phyloP scores from a whole-genome alignment of 2,888 invertebrate species.

The Ecdyonurus torrentis region DNA sequence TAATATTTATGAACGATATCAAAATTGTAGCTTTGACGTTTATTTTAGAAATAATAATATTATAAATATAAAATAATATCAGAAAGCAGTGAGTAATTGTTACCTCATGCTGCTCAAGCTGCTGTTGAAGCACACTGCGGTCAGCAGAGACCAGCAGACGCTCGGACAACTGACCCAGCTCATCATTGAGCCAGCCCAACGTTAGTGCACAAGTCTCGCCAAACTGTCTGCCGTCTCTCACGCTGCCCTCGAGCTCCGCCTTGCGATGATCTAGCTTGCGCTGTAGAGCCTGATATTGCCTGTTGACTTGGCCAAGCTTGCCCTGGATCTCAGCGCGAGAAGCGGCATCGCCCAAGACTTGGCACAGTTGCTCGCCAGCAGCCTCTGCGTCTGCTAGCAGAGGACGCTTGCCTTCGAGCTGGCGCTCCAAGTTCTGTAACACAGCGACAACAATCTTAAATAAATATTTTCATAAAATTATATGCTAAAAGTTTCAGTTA shows the following conservation, averaged over 20 bases:
- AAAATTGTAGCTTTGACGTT: no score
- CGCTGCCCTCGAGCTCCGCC: constrained; percentile 74
- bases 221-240: constrained; percentile 74
- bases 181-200: constrained; percentile 75
- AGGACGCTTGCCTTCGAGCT: constrained; percentile 76
- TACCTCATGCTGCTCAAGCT: constrained; percentile 69
- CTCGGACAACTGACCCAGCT: constrained; percentile 56
- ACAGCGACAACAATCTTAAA: background rate
- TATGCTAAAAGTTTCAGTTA: no score
- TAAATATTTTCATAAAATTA: background rate
- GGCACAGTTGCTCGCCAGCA: constrained; percentile 75
- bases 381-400: constrained; percentile 73
- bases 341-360: constrained; percentile 76
- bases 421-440: constrained; percentile 53
- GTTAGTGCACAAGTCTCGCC: constrained; percentile 77
- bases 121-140: constrained; percentile 61
- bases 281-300: constrained; percentile 75
- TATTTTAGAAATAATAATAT: background rate
- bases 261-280: constrained; percentile 78
- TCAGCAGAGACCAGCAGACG: constrained; percentile 77
- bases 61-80: background rate
- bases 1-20: no score
- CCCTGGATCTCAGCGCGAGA: constrained; percentile 80
- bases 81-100: no score
- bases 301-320: constrained; percentile 69